A percentile compares a stretch with the other conserved stretches of the same genome.
phyloP scores from a whole-genome alignment of 92 coral and sea anemone genomes.

The Blastomussa wellsi region DNA sequence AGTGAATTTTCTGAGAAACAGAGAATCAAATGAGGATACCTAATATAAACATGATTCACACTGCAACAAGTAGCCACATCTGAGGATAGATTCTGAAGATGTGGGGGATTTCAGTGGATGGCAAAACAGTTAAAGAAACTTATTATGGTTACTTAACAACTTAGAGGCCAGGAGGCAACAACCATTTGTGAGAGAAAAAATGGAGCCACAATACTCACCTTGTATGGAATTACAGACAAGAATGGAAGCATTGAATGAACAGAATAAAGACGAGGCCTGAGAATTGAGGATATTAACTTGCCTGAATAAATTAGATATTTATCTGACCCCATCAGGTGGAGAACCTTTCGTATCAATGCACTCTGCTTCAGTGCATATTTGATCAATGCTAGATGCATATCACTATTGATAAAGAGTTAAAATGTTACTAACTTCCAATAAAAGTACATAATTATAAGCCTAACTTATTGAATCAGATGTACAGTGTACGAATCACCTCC shows the following conservation, averaged over 20 bases:
- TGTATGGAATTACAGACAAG: neutral
- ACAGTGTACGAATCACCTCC: neutral
- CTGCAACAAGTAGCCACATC: slow-evolving; percentile 22
- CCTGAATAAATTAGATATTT: neutral
- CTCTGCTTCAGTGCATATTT: too few species aligned
- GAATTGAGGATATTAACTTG: slow-evolving; percentile 14
- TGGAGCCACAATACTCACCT: slow-evolving; percentile 5
- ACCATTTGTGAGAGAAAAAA: slow-evolving; percentile 11
- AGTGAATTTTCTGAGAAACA: slow-evolving; percentile 8
- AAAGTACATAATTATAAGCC: neutral
- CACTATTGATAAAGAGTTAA: neutral
- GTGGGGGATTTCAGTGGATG: slow-evolving; percentile 13
- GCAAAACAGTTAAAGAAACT: neutral
- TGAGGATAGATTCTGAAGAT: slow-evolving; percentile 43
- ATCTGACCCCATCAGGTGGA: slow-evolving; percentile 7
- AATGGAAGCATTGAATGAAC: neutral
- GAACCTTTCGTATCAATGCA: neutral
- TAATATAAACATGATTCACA: neutral
- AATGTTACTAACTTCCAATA: neutral
- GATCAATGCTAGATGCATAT: neutral
- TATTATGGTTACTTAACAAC: slow-evolving; percentile 13
- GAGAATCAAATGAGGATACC: slow-evolving; percentile 12
- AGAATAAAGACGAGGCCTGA: neutral
- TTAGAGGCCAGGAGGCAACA: slow-evolving; percentile 15
- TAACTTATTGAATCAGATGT: neutral